These are phyloP conservation scores for Odontomachus brunneus DNA, from an alignment of 1,140 invertebrate species.

Conservation along the genomic window DNA sequence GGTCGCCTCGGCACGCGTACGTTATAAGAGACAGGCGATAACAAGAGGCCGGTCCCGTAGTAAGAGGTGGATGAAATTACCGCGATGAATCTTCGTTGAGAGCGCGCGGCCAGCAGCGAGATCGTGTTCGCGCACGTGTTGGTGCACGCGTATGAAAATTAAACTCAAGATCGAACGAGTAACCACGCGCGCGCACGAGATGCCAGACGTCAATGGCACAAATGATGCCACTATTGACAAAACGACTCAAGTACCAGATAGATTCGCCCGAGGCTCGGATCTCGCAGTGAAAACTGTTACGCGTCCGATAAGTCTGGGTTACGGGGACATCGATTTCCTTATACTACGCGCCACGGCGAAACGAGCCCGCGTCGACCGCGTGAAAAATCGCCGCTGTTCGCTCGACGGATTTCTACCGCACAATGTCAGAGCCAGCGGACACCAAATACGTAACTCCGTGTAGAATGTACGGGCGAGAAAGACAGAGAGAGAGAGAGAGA, in stretches of 20 bases:
- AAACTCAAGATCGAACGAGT: conserved; percentile 31
- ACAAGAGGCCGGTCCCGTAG: background rate
- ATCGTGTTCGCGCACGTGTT: too few species aligned
- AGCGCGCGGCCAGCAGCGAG: conserved; percentile 1
- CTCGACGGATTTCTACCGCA: conserved; percentile 61
- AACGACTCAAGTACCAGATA: conserved; percentile 47
- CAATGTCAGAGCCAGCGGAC: conserved; percentile 21
- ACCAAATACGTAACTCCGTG: conserved; percentile 49
- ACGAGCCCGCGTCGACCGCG: background rate
- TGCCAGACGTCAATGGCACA: conserved; percentile 18
- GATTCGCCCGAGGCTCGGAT: conserved; percentile 70
- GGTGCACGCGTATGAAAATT: too few species aligned
- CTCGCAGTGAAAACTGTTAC: conserved; percentile 80
- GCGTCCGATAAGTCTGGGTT: conserved; percentile 80
- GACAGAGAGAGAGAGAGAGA: too few species aligned
- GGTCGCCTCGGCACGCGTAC: background rate
- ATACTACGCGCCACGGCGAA: conserved; percentile 33
- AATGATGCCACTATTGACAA: conserved; percentile 52
- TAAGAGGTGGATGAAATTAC: conserved; percentile 28
- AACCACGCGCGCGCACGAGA: background rate
- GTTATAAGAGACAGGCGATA: background rate
- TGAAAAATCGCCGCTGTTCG: conserved; percentile 34
- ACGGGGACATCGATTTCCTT: conserved; percentile 79
- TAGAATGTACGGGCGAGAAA: background rate
- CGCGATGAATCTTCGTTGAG: conserved; percentile 14